phyloP scores from a whole-genome alignment of 2,888 invertebrate genomes.

The Polydesmus complanatus region DNA sequence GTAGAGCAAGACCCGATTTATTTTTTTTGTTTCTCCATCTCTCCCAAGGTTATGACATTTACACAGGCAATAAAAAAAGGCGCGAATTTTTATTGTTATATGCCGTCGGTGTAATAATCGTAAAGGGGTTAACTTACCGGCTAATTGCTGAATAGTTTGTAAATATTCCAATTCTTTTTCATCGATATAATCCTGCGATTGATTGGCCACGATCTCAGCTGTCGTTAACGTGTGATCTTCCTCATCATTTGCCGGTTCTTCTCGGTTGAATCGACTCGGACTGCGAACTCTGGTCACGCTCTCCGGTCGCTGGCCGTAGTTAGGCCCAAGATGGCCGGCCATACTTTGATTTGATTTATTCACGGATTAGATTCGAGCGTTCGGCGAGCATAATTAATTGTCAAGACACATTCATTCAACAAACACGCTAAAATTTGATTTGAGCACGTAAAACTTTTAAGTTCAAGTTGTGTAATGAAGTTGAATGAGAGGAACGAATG shows the following conservation, averaged over 20 bases:
- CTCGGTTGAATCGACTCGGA: not conserved
- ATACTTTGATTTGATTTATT: too few species aligned
- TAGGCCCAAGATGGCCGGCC: not conserved
- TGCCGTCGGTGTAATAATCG: not conserved
- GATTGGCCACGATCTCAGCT: slow-evolving; percentile 81
- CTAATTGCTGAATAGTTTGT: slow-evolving; percentile 74
- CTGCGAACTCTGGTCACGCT: not conserved
- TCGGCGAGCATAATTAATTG: too few species aligned
- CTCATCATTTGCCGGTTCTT: slow-evolving; percentile 5
- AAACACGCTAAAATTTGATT: too few species aligned
- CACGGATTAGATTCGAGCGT: too few species aligned
- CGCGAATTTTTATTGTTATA: not conserved
- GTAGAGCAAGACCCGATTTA: not conserved
- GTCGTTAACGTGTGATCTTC: slow-evolving; percentile 38
- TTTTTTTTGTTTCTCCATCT: not conserved
- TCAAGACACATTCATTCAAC: too few species aligned
- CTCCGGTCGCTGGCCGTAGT: not conserved
- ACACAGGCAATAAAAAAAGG: too few species aligned
- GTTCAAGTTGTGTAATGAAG: too few species aligned
- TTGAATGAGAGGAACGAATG: too few species aligned
- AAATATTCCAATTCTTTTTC: slow-evolving; percentile 88
- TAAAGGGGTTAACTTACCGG: slow-evolving; percentile 47
- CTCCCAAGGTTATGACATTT: too few species aligned
- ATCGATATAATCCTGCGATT: slow-evolving; percentile 87
- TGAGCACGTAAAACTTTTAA: too few species aligned